phyloP scores from a whole-genome alignment of 1,140 invertebrate genomes.

The Callitettix versicolor region DNA sequence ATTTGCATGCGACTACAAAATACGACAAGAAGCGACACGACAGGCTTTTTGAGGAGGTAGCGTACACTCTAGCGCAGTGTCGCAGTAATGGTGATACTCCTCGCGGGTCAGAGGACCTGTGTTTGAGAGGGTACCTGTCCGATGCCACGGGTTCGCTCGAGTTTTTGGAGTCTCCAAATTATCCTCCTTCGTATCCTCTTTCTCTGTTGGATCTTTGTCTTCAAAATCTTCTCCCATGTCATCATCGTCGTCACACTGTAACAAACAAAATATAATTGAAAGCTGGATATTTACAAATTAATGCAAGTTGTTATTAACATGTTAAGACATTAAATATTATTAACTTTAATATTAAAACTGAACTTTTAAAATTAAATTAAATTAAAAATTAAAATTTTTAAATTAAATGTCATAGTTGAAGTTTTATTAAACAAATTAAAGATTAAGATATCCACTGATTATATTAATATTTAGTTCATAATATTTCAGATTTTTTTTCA shows the following conservation, averaged over 20 bases:
- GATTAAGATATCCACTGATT: no score
- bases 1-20: neutral
- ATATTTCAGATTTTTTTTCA: no score
- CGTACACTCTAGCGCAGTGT: conserved; percentile 64
- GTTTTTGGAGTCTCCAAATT: conserved; percentile 25
- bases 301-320: neutral
- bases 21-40: conserved; percentile 9
- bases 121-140: conserved; percentile 23
- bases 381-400: no score
- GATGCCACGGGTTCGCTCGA: conserved; percentile 23
- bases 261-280: no score
- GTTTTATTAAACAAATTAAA: no score
- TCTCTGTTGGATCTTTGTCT: conserved; percentile 31
- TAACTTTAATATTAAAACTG: neutral
- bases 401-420: no score
- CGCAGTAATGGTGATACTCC: conserved; percentile 66
- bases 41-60: conserved; percentile 13
- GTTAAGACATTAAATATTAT: neutral
- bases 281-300: no score
- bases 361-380: neutral
- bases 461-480: no score
- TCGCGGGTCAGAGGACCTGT: conserved; percentile 35
- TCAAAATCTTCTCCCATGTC: conserved; percentile 36
- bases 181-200: conserved; percentile 29
- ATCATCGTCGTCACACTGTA: conserved; percentile 28